Base-by-base conservation (phyloP, 64 coral and sea anemone genomes). In the Acropora yongei region DNA sequence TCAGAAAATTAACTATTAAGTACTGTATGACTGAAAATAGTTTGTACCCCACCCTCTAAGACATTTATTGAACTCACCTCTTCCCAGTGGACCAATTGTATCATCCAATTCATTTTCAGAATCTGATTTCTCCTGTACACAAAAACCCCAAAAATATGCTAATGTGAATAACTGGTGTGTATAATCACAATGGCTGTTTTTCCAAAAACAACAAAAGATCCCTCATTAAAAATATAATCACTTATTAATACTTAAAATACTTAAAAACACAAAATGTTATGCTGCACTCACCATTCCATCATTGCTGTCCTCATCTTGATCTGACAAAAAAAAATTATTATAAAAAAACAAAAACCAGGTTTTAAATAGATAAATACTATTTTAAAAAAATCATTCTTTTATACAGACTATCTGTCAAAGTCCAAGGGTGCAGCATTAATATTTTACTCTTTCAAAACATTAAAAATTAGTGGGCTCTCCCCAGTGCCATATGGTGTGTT, bases 41-140 rank as follows among this genome's bases (percentile, higher is more conserved):
- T 66, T 66, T 66, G 61, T 66, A 66, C 61, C 9, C 30, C 30
- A 30, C 30, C 30, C 30, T 30, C 51, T 55, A 55, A 14, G 14
- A 66, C 17, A 14, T 71, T 71, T 19, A n/a, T 16, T 16, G 17
- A 8, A 61, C 74, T 43, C 74, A 87, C 91, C 91, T 81, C 42
- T 91, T 8, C 79, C 47, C 58, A 84, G 42, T 18, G 81, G 94
- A 16, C 80, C 89, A 58, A 89, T 19, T 18, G 76, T 92, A 6
- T 93, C 97, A 77, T 99, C 97, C 14, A 93, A 50, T 79, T 97
- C 95, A 89, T 97, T 94, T 68, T 99, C 97, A 80, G 97, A 99
- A 60, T 99, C 96, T 44, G 96, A 93, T 49, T 98, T 98, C 13
- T 98, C 97, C 97, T 99, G 71, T 72, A 82, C 8, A 80, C 39